Conservation (phyloP, 2,113 vertebrate genomes). For the Ploceus nigricollis region DNA sequence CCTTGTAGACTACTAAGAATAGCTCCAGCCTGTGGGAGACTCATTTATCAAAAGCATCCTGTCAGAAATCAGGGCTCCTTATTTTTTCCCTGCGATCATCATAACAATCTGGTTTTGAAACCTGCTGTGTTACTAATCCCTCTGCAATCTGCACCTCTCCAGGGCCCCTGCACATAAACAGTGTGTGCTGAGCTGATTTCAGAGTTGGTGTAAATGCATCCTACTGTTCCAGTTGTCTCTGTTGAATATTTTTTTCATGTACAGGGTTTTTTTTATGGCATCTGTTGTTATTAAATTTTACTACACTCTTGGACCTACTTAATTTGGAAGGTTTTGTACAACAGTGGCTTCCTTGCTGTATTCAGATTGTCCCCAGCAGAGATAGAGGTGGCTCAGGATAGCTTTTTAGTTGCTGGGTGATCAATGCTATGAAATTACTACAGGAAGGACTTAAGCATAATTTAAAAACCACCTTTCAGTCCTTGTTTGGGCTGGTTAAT, state of each 20-base stretch:
- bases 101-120: not conserved
- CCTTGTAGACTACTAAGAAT: not conserved
- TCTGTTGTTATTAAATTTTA: conserved; percentile 5
- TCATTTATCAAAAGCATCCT: not conserved
- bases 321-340: not conserved
- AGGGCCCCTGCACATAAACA: not conserved
- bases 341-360: not conserved
- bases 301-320: not conserved
- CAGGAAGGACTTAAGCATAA: not conserved
- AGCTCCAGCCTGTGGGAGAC: not conserved
- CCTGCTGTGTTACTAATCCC: not conserved
- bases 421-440: not conserved
- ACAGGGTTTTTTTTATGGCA: not conserved
- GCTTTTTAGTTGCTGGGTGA: not conserved
- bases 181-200: not conserved
- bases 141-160: not conserved
- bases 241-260: not conserved
- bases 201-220: not conserved
- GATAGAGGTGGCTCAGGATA: not conserved
- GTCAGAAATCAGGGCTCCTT: not conserved
- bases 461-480: not conserved
- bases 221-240: not conserved
- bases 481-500: not conserved
- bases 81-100: not conserved
- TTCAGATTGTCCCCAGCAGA: not conserved